Base-by-base conservation (phyloP, 2,888 invertebrate genomes). In the Seira ritae region DNA sequence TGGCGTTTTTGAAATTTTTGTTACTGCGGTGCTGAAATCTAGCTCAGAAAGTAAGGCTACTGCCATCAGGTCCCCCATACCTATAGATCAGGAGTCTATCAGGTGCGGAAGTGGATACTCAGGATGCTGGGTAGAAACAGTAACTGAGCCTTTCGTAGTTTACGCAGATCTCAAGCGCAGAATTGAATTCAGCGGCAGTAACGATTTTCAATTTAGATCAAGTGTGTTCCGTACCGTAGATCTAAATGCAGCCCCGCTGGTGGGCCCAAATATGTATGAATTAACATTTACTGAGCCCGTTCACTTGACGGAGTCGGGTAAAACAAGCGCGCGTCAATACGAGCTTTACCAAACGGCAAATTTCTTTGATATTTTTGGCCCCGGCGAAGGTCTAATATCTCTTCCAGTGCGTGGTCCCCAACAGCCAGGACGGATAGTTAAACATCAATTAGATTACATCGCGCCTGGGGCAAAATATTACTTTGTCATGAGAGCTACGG, bases 41-140 rank as follows among this genome's bases (percentile, higher is more conserved):
- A 31, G 8, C 31, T 8, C 31, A 31, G n/a, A n/a, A n/a, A n/a
- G n/a, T n/a, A n/a, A n/a, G n/a, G n/a, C n/a, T n/a, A n/a, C n/a
- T n/a, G n/a, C 31, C 31, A 4, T 31, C 3, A 31, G 8, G 31
- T 31, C 31, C 1, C 70, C 50, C 0, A 0, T 78, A 0, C 78
- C 78, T 1, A 23, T 65, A 0, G 71, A 78, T 12, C 78, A 78
- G 19, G 46, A 20, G 1, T 1, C 3, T 4, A 46, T 78, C 1
- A 12, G 66, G 31, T 79, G 79, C 50, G 79, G 79, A 12, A 79
- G 79, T 31, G 31, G 50, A 0, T 72, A 67, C 8, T 24, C 46
- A 66, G 72, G 72, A 20, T 79, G 79, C 17, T 79, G 66, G 66
- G 66, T 15, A 20, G 79, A 79, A 72, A 24, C 20, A 12, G 72